Percentiles rank a stretch among this genome's conserved stretches.
These are phyloP conservation scores for Gonatopus flavifemur DNA, from an alignment of 1,140 invertebrate species.

Conservation along the genomic window DNA sequence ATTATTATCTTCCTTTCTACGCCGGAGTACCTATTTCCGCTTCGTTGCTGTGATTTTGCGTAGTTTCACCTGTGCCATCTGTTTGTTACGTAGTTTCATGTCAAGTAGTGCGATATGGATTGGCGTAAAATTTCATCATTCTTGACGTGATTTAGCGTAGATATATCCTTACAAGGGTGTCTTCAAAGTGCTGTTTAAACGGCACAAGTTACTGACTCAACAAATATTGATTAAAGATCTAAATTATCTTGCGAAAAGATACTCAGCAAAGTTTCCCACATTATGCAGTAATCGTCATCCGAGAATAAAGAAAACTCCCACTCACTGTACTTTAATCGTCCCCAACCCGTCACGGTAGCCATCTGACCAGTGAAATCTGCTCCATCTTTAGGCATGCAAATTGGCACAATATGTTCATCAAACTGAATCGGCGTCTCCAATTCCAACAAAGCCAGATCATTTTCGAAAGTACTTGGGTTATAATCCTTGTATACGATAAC, in stretches of 20 bases:
- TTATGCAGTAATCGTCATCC: background rate
- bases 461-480: slow-evolving; percentile 87
- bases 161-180: too few relatives aligned
- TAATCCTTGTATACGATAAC: slow-evolving; percentile 89
- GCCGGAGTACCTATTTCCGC: too few relatives aligned
- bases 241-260: slow-evolving; percentile 1
- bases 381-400: slow-evolving; percentile 84
- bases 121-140: too few relatives aligned
- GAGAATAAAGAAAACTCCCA: slow-evolving; percentile 5
- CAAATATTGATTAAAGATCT: too few relatives aligned
- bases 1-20: too few relatives aligned
- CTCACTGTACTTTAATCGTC: slow-evolving; percentile 65
- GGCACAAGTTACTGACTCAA: too few relatives aligned
- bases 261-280: background rate
- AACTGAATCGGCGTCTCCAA: slow-evolving; percentile 81
- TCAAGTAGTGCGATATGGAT: too few relatives aligned
- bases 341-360: slow-evolving; percentile 83
- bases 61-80: too few relatives aligned
- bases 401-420: slow-evolving; percentile 87
- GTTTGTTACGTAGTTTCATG: too few relatives aligned
- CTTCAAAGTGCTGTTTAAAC: too few relatives aligned
- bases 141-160: too few relatives aligned
- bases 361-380: slow-evolving; percentile 80
- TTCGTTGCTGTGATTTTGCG: too few relatives aligned
- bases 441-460: slow-evolving; percentile 84